Evolutionary conservation across 2,888 invertebrate genomes (phyloP).

Genomic region (Drosophila borborema): DNA sequence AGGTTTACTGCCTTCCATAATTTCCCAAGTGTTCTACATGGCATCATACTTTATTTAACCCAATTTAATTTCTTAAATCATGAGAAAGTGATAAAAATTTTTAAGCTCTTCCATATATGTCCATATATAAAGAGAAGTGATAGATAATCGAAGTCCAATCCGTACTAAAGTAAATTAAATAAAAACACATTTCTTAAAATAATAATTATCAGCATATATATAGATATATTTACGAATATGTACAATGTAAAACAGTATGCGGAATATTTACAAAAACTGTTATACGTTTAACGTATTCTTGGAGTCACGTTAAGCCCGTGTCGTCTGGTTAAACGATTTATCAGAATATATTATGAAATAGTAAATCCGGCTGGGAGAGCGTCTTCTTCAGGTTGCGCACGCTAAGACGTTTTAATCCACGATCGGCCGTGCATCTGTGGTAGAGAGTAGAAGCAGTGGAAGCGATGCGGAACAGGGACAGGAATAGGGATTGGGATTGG

Average conservation of each 20-base stretch:
- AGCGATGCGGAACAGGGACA: slow-evolving; percentile 13
- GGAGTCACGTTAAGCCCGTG: slow-evolving; percentile 21
- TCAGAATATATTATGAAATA: slow-evolving; percentile 80
- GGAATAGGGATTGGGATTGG: slow-evolving; percentile 15
- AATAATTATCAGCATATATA: not conserved
- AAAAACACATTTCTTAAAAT: not conserved
- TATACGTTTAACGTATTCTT: slow-evolving; percentile 15
- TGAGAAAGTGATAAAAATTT: too few species aligned
- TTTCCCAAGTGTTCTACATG: not conserved
- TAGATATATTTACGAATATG: slow-evolving; percentile 9
- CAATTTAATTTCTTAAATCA: not conserved
- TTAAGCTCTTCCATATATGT: too few species aligned
- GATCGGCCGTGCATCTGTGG: slow-evolving; percentile 77
- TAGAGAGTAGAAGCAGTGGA: slow-evolving; percentile 15
- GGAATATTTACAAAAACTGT: slow-evolving; percentile 34
- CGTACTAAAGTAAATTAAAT: not conserved
- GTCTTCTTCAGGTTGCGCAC: slow-evolving; percentile 80
- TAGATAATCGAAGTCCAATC: not conserved
- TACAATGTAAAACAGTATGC: slow-evolving; percentile 33
- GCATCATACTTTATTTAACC: not conserved
- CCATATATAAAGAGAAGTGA: too few species aligned
- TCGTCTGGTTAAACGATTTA: slow-evolving; percentile 48
- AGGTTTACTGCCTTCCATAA: not conserved
- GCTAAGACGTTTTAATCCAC: slow-evolving; percentile 72
- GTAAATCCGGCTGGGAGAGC: slow-evolving; percentile 81